These are phyloP conservation scores for Borostomias antarcticus DNA, from an alignment of 2,797 vertebrate genomes.

Conservation along the genomic window DNA sequence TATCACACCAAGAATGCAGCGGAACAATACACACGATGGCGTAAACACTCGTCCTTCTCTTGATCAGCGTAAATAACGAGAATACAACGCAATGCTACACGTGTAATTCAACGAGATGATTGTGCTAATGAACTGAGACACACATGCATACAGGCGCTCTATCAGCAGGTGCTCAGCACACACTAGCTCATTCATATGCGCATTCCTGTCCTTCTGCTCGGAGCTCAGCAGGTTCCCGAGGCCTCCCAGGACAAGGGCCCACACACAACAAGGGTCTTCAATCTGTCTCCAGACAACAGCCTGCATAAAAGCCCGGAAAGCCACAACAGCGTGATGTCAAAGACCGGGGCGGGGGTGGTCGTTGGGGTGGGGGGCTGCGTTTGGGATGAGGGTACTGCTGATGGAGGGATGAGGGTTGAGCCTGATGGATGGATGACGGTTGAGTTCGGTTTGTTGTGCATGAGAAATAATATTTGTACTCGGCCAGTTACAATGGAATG, in stretches of 20 bases:
- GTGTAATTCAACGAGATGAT: constrained; percentile 71
- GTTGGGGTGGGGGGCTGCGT: constrained; percentile 52
- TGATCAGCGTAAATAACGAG: constrained; percentile 51
- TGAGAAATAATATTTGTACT: constrained; percentile 76
- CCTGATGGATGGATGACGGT: constrained; percentile 75
- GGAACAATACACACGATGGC: constrained; percentile 36
- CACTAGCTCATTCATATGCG: constrained; percentile 70
- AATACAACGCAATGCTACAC: constrained; percentile 53
- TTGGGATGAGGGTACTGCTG: constrained; percentile 59
- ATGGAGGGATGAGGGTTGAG: constrained; percentile 72
- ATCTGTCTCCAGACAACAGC: constrained; percentile 74
- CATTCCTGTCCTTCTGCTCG: constrained; percentile 73
- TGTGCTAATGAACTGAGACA: constrained; percentile 64
- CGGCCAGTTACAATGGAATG: constrained; percentile 70
- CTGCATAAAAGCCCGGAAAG: constrained; percentile 76
- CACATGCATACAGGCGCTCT: constrained; percentile 56
- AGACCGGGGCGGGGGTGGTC: constrained; percentile 47
- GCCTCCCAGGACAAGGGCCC: constrained; percentile 70
- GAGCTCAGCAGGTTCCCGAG: constrained; percentile 62
- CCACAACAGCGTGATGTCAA: constrained; percentile 68
- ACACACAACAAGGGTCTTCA: constrained; percentile 73
- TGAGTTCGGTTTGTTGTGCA: constrained; percentile 50
- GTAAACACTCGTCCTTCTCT: constrained; percentile 39
- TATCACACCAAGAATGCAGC: constrained; percentile 11
- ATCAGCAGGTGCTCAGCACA: constrained; percentile 74